These are phyloP conservation scores for Danio jaintianensis DNA, from an alignment of 2,797 vertebrate genomes.

Conservation along the genomic window DNA sequence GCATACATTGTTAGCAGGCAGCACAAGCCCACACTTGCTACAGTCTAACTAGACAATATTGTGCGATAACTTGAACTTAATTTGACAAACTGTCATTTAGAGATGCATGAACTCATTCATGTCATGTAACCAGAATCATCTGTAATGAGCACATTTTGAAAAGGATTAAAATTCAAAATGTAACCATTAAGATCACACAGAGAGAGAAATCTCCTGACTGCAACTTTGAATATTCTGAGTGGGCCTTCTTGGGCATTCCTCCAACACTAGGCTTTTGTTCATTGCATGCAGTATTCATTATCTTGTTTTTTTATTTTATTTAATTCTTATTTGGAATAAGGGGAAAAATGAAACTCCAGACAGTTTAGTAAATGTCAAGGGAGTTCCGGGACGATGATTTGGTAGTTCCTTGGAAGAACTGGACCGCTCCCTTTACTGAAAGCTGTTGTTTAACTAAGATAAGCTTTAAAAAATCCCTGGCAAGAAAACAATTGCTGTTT, in stretches of 20 bases:
- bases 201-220: neutral
- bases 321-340: neutral
- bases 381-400: neutral
- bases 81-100: slow-evolving; percentile 30
- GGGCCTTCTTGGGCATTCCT: neutral
- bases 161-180: neutral
- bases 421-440: slow-evolving; percentile 55
- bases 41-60: neutral
- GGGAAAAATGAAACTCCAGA: neutral
- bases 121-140: neutral
- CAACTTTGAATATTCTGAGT: neutral
- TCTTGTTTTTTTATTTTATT: neutral
- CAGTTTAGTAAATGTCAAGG: neutral
- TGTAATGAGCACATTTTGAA: neutral
- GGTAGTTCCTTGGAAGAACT: slow-evolving; percentile 32
- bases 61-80: slow-evolving; percentile 11
- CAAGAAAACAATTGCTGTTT: slow-evolving; percentile 45
- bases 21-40: slow-evolving; percentile 52
- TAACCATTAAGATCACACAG: neutral
- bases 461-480: slow-evolving; percentile 65
- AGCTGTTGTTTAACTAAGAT: slow-evolving; percentile 78
- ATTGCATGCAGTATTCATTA: neutral
- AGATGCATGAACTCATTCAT: slow-evolving; percentile 16
- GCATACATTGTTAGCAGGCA: slow-evolving; percentile 19
- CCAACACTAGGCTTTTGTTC: neutral